These are phyloP conservation scores for Serripes groenlandicus DNA, from an alignment of 2,888 invertebrate species.

Conservation along the genomic window DNA sequence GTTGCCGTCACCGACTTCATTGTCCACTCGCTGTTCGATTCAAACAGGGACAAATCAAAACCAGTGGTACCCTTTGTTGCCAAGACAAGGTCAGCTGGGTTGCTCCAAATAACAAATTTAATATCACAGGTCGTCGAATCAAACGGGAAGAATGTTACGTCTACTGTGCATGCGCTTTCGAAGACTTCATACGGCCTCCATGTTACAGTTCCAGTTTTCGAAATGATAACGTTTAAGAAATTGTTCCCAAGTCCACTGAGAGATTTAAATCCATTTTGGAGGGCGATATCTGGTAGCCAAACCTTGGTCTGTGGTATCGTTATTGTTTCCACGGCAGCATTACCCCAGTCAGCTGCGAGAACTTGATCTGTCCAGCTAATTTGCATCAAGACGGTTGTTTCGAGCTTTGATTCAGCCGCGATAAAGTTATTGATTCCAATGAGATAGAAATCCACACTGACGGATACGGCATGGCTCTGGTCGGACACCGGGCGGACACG, in stretches of 20 bases:
- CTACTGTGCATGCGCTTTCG: slow-evolving; percentile 66
- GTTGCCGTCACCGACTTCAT: slow-evolving; percentile 24
- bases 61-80: slow-evolving; percentile 44
- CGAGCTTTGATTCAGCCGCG: slow-evolving; percentile 48
- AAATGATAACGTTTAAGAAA: slow-evolving; percentile 49
- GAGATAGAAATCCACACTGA: slow-evolving; percentile 55
- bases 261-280: slow-evolving; percentile 67
- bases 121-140: slow-evolving; percentile 70
- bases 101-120: slow-evolving; percentile 71
- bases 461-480: slow-evolving; percentile 45
- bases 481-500: slow-evolving; percentile 54
- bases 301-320: slow-evolving; percentile 50
- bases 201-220: slow-evolving; percentile 33
- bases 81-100: slow-evolving; percentile 51
- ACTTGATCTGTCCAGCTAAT: slow-evolving; percentile 58
- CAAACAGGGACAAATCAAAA: slow-evolving; percentile 26
- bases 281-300: slow-evolving; percentile 64
- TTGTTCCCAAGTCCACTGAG: slow-evolving; percentile 64
- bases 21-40: slow-evolving; percentile 56
- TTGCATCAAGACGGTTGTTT: slow-evolving; percentile 55
- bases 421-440: slow-evolving; percentile 60
- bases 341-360: slow-evolving; percentile 34
- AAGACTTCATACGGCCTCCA: slow-evolving; percentile 70
- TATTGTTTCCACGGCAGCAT: slow-evolving; percentile 32
- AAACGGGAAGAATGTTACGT: slow-evolving; percentile 69